Evolutionary conservation across 1,140 invertebrate genomes (phyloP).

Genomic region (Habropoda laboriosa): DNA sequence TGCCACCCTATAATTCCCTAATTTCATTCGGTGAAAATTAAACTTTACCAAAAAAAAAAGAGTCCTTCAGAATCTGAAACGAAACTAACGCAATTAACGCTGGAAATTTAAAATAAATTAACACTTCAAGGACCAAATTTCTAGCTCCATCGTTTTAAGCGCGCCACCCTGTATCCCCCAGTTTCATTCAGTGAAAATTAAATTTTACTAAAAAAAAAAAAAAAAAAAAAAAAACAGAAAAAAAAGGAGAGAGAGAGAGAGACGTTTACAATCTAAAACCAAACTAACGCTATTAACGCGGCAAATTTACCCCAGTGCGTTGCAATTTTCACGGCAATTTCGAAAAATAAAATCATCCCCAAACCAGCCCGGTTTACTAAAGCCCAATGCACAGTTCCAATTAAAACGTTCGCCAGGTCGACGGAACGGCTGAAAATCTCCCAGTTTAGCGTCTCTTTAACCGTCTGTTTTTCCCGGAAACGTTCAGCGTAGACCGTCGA

Average conservation of each 20-base stretch:
- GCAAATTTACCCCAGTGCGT: conserved; percentile 5
- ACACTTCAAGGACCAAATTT: too few species aligned
- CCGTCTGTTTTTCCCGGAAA: neutral
- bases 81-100: too few species aligned
- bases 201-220: neutral
- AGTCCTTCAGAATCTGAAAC: too few species aligned
- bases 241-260: too few species aligned
- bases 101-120: too few species aligned
- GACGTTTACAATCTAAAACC: neutral
- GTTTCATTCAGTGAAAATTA: neutral
- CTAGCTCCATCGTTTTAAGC: neutral
- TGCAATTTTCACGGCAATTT: neutral
- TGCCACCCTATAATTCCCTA: too few species aligned
- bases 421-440: conserved; percentile 9
- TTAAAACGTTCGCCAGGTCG: neutral
- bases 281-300: conserved; percentile 2
- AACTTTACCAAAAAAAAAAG: too few species aligned
- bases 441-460: conserved; percentile 17
- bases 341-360: neutral
- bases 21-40: too few species aligned
- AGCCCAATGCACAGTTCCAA: neutral
- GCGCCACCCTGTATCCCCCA: neutral
- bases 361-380: too few species aligned
- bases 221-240: neutral
- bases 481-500: neutral